Percentiles rank a stretch among this genome's conserved stretches.
Evolutionary conservation across 2,113 vertebrate species (phyloP).

Genomic region (Grammomys surdaster): DNA sequence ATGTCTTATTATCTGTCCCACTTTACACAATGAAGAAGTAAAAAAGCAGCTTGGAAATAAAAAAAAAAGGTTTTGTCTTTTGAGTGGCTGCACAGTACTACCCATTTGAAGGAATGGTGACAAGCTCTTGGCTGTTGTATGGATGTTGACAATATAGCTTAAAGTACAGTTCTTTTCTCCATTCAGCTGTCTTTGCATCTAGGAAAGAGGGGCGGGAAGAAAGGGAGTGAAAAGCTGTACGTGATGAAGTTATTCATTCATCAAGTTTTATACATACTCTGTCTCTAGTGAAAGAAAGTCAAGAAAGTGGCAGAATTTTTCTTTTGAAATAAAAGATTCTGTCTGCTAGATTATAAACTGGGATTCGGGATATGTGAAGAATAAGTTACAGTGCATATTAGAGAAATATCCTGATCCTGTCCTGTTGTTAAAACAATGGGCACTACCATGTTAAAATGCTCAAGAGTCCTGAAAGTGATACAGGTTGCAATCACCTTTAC

Average conservation of each 20-base stretch:
- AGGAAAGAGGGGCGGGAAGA: neutral
- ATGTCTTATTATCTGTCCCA: slow-evolving; percentile 45
- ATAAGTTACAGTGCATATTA: slow-evolving; percentile 85
- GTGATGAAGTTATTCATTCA: slow-evolving; percentile 43
- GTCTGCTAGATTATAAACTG: slow-evolving; percentile 70
- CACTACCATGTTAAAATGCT: slow-evolving; percentile 79
- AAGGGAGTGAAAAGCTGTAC: neutral
- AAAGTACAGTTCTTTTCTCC: slow-evolving; percentile 59
- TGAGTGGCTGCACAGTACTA: neutral
- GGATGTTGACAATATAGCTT: slow-evolving; percentile 57
- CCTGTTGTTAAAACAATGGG: slow-evolving; percentile 86
- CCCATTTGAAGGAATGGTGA: slow-evolving; percentile 22
- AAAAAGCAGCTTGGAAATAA: slow-evolving; percentile 14
- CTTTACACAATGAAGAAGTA: slow-evolving; percentile 52
- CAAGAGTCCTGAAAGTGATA: slow-evolving; percentile 75
- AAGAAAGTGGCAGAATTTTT: slow-evolving; percentile 33
- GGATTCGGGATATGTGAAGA: slow-evolving; percentile 70
- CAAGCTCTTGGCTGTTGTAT: slow-evolving; percentile 31
- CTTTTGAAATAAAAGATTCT: slow-evolving; percentile 63
- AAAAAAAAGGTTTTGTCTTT: slow-evolving; percentile 52
- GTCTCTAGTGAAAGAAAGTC: slow-evolving; percentile 25
- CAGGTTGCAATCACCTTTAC: slow-evolving; percentile 51
- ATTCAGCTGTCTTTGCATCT: slow-evolving; percentile 41
- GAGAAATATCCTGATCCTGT: slow-evolving; percentile 82
- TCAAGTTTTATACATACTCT: neutral